Evolutionary conservation across 2,113 vertebrate genomes (phyloP).

Genomic region (Nyctereutes procyonoides): DNA sequence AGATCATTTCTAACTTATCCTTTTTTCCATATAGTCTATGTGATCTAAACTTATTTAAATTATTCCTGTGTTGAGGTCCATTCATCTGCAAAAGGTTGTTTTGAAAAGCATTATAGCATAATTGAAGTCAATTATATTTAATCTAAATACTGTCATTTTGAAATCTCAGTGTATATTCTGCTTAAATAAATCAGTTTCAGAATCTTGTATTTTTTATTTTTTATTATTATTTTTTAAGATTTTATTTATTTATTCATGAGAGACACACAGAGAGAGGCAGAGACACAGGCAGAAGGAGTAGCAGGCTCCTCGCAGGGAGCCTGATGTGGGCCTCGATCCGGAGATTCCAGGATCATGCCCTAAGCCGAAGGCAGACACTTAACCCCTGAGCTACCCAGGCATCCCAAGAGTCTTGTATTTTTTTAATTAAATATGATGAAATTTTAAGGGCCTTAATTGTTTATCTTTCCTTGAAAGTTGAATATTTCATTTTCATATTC

Average conservation of each 20-base stretch:
- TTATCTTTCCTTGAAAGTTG: neutral
- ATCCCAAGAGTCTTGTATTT: neutral
- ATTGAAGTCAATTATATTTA: neutral
- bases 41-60: neutral
- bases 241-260: too few relatives aligned
- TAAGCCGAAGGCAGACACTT: too few relatives aligned
- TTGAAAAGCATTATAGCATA: neutral
- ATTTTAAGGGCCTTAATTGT: constrained; percentile 15
- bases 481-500: neutral
- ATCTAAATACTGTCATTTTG: neutral
- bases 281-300: too few relatives aligned
- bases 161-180: neutral
- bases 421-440: neutral
- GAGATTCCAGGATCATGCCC: too few relatives aligned
- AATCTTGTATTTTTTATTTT: neutral
- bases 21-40: neutral
- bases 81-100: neutral
- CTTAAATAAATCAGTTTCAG: neutral
- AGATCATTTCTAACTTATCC: neutral
- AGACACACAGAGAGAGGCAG: too few relatives aligned
- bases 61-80: neutral
- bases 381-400: too few relatives aligned
- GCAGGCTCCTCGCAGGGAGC: too few relatives aligned
- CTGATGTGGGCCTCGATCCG: too few relatives aligned
- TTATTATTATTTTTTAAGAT: too few relatives aligned